Evolutionary conservation across 1,140 invertebrate species (phyloP).

Genomic region (Acromyrmex echinatior): DNA sequence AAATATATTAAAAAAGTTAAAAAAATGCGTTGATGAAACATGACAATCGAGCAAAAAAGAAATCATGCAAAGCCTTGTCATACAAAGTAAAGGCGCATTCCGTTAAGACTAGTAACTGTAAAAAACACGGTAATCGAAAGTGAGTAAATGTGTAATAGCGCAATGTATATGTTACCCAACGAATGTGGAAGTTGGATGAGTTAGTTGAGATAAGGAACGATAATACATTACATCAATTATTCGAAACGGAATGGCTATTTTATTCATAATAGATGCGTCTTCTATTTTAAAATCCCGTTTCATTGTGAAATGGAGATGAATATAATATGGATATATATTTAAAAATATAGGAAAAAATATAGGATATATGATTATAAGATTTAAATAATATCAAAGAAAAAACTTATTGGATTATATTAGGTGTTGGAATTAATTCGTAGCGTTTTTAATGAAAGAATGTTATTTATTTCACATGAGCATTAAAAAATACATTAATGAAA

Average conservation of each 20-base stretch:
- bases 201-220: constrained; percentile 31
- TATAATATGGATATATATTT: not conserved
- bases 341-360: not conserved
- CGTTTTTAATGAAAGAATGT: no score
- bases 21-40: not conserved
- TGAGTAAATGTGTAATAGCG: not conserved
- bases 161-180: constrained; percentile 19
- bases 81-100: not conserved
- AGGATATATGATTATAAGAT: not conserved
- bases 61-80: constrained; percentile 17
- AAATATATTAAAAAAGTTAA: not conserved
- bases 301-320: not conserved
- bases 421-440: no score
- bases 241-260: not conserved
- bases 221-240: constrained; percentile 49
- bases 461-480: no score
- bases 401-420: no score
- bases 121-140: constrained; percentile 23
- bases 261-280: not conserved
- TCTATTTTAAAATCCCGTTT: not conserved
- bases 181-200: constrained; percentile 6
- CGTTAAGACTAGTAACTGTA: not conserved
- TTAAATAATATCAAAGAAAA: not conserved
- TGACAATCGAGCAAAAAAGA: constrained; percentile 3
- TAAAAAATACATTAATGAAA: no score